Evolutionary conservation across 35 echinoderm and acorn worm genomes (phyloP).

Genomic region (Anneissia japonica): DNA sequence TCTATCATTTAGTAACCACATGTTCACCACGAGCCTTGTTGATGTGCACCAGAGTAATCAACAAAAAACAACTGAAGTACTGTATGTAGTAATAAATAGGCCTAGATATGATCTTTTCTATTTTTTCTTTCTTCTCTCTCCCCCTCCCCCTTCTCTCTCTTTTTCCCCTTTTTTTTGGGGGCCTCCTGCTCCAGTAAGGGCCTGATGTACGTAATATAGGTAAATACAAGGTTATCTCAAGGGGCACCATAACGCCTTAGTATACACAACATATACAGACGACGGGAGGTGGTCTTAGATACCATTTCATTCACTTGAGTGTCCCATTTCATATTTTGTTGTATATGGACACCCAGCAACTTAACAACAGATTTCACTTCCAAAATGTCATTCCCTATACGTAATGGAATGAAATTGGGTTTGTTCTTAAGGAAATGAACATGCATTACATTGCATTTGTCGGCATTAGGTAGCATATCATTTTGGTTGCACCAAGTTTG

Average conservation of each 20-base stretch:
- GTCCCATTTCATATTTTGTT: not conserved
- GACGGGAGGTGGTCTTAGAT: not conserved
- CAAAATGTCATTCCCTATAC: not conserved
- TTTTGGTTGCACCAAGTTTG: not conserved
- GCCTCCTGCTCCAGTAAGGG: no score
- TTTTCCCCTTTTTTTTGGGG: no score
- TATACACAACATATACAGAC: not conserved
- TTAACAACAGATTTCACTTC: constrained; percentile 1
- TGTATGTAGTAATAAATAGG: no score
- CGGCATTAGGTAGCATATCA: constrained; percentile 14
- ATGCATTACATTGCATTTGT: constrained; percentile 1
- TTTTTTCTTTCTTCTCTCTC: no score
- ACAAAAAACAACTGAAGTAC: no score
- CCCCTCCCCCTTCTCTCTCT: no score
- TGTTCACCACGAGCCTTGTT: no score
- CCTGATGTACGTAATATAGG: not conserved
- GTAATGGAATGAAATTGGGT: not conserved
- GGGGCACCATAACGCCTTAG: not conserved
- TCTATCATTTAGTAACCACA: no score
- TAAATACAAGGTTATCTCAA: not conserved
- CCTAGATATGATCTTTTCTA: no score
- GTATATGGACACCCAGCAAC: not conserved
- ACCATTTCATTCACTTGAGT: not conserved
- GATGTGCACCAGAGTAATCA: no score
- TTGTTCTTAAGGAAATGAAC: not conserved